These are phyloP conservation scores for Dufourea novaeangliae DNA, from an alignment of 1,140 invertebrate species.

Conservation along the genomic window DNA sequence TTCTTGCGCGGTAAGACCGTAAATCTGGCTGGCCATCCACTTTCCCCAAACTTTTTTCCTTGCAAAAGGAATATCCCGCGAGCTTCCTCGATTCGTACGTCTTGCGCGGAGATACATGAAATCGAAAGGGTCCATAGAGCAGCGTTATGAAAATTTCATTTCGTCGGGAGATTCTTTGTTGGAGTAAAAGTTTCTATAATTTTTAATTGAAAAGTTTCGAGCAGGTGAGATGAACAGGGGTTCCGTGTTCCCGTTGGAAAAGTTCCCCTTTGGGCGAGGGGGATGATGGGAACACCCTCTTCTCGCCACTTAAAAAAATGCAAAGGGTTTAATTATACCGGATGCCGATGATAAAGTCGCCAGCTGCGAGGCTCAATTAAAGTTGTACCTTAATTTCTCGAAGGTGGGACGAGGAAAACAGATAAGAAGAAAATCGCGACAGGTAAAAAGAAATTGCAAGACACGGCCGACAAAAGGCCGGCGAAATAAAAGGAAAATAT, in stretches of 20 bases:
- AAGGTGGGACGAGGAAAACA: neutral
- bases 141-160: no score
- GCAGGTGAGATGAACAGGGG: neutral
- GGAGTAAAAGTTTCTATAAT: neutral
- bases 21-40: conserved; percentile 36
- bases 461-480: neutral
- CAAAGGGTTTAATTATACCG: conserved; percentile 67
- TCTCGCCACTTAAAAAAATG: conserved; percentile 42
- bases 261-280: neutral
- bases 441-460: conserved; percentile 16
- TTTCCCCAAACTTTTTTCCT: neutral
- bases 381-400: conserved; percentile 59
- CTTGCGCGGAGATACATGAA: conserved; percentile 40
- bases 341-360: conserved; percentile 72
- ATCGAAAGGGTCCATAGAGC: neutral
- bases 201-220: neutral
- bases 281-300: conserved; percentile 15
- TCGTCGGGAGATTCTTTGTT: no score
- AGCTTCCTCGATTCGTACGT: conserved; percentile 39
- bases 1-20: conserved; percentile 29
- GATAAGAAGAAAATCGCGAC: conserved; percentile 27
- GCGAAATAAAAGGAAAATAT: neutral
- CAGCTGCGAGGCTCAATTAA: conserved; percentile 70
- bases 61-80: conserved; percentile 16
- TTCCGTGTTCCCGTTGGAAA: neutral